These are phyloP conservation scores for Laspeyria flexula DNA, from an alignment of 2,888 invertebrate species.

Conservation along the genomic window DNA sequence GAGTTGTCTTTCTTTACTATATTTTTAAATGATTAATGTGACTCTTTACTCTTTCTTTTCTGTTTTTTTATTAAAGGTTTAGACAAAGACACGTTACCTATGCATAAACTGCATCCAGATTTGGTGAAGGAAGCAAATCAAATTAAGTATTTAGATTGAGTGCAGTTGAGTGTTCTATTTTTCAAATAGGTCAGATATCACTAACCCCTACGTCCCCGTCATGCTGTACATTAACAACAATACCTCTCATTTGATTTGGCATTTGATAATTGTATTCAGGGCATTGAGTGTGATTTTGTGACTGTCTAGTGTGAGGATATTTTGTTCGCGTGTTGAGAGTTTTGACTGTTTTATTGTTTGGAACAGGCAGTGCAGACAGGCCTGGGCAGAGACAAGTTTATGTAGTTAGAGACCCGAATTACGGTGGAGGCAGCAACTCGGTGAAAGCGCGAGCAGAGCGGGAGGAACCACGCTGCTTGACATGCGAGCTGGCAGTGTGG, in stretches of 20 bases:
- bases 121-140: slow-evolving; percentile 75
- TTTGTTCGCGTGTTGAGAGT: slow-evolving; percentile 9
- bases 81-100: slow-evolving; percentile 67
- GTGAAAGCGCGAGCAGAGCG: slow-evolving; percentile 82
- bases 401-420: slow-evolving; percentile 91
- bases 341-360: slow-evolving; percentile 32
- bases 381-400: slow-evolving; percentile 96
- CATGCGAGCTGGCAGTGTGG: slow-evolving; percentile 94
- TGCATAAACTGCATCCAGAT: slow-evolving; percentile 75
- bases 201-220: slow-evolving; percentile 53
- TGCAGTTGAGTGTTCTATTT: slow-evolving; percentile 71
- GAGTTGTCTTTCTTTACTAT: too few relatives aligned
- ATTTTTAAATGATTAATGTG: too few relatives aligned
- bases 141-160: slow-evolving; percentile 81
- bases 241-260: slow-evolving; percentile 30
- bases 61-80: slow-evolving; percentile 72
- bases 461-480: slow-evolving; percentile 93
- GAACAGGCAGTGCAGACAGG: slow-evolving; percentile 91
- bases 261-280: slow-evolving; percentile 27
- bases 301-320: slow-evolving; percentile 9
- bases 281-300: slow-evolving; percentile 44
- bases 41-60: slow-evolving; percentile 31
- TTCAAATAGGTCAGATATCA: slow-evolving; percentile 40
- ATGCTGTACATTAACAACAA: slow-evolving; percentile 43
- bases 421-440: slow-evolving; percentile 85